Evolutionary conservation across 2,113 vertebrate species (phyloP).

Genomic region (Elanoides forficatus): DNA sequence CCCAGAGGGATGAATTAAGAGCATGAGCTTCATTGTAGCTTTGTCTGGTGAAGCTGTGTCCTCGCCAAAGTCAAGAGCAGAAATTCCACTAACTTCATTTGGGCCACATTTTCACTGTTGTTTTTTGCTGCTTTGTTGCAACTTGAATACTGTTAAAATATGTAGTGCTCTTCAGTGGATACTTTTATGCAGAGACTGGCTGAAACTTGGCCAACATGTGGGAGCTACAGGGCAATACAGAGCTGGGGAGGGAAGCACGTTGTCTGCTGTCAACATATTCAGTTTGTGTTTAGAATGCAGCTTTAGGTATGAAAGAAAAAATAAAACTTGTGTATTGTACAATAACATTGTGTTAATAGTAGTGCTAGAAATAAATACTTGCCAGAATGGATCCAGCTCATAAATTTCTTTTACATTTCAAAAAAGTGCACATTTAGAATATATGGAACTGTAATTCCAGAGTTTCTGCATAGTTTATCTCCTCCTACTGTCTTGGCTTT

Average conservation of each 20-base stretch:
- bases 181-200: background rate
- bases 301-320: background rate
- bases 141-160: background rate
- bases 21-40: background rate
- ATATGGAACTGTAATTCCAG: background rate
- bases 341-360: background rate
- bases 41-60: background rate
- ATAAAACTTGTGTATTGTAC: background rate
- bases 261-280: background rate
- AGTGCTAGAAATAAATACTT: background rate
- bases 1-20: background rate
- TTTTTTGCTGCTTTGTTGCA: background rate
- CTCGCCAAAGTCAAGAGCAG: background rate
- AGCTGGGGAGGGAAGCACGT: rapidly evolving
- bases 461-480: background rate
- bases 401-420: background rate
- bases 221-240: background rate
- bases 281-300: background rate
- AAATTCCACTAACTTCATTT: background rate
- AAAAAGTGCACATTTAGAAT: background rate
- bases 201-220: background rate
- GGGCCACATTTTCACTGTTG: background rate
- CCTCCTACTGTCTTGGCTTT: background rate
- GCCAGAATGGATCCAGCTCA: background rate
- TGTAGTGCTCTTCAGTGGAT: background rate